A percentile compares a stretch with the other conserved stretches of the same genome.
Conservation (phyloP, 2,888 invertebrate species). For the Macrosiphum euphorbiae region DNA sequence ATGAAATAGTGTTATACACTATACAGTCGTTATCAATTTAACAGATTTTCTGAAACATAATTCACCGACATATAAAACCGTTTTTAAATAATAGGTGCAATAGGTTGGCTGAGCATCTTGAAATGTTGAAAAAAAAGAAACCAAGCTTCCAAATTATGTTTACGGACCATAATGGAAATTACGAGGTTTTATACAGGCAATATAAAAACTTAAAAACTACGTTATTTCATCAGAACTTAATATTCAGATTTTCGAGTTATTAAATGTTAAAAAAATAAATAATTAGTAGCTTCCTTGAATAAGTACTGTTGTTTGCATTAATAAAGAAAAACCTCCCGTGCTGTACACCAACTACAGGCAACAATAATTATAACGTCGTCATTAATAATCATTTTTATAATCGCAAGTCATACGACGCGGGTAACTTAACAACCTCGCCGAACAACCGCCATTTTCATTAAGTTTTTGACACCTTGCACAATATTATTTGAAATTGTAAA, state of each 20-base stretch:
- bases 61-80: not conserved
- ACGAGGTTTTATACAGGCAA: not conserved
- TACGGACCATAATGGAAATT: not conserved
- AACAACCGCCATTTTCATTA: not conserved
- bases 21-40: not conserved
- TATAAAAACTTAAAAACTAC: not conserved
- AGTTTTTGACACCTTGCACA: not conserved
- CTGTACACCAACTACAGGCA: not conserved
- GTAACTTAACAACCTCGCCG: not conserved
- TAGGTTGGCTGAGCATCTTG: not conserved
- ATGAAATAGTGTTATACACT: not conserved
- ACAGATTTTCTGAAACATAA: not conserved
- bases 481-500: not conserved
- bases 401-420: not conserved
- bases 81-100: not conserved
- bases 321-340: not conserved
- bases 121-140: not conserved
- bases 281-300: not conserved
- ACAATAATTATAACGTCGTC: not conserved
- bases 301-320: not conserved
- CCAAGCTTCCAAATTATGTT: not conserved
- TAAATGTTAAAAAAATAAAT: not conserved
- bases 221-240: not conserved
- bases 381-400: conserved; percentile 5
- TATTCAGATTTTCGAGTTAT: not conserved